These are phyloP conservation scores for Ceramica pisi DNA, from an alignment of 2,888 invertebrate species.

Conservation along the genomic window DNA sequence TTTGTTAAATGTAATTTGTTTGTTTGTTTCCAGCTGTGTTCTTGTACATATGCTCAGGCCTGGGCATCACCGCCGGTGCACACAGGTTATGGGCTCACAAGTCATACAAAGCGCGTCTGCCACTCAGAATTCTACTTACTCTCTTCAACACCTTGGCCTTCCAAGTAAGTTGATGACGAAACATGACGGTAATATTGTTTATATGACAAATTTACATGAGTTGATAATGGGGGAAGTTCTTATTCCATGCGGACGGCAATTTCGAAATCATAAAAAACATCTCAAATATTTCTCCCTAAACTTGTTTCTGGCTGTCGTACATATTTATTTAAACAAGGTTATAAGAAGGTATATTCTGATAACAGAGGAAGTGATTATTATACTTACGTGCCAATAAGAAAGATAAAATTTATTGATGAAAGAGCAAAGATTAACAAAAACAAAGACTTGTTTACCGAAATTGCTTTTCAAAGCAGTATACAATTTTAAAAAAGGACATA, in stretches of 20 bases:
- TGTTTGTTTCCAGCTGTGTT: conserved; percentile 91
- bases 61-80: conserved; percentile 99
- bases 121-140: conserved; percentile 94
- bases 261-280: too few relatives aligned
- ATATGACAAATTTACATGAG: too few relatives aligned
- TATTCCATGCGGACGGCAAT: too few relatives aligned
- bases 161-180: conserved; percentile 91
- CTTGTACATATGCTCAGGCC: conserved; percentile 94
- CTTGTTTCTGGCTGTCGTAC: background rate
- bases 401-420: conserved; percentile 1
- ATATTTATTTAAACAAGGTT: background rate
- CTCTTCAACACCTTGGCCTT: conserved; percentile 97
- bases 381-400: background rate
- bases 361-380: background rate
- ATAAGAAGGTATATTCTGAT: background rate
- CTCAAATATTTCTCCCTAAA: too few relatives aligned
- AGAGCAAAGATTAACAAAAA: background rate
- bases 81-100: conserved; percentile 99
- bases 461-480: background rate
- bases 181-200: too few relatives aligned
- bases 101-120: conserved; percentile 98
- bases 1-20: background rate
- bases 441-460: background rate
- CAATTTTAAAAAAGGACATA: background rate
- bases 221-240: too few relatives aligned